Conservation (phyloP, 2,797 vertebrate species). For the Pangasius djambal region DNA sequence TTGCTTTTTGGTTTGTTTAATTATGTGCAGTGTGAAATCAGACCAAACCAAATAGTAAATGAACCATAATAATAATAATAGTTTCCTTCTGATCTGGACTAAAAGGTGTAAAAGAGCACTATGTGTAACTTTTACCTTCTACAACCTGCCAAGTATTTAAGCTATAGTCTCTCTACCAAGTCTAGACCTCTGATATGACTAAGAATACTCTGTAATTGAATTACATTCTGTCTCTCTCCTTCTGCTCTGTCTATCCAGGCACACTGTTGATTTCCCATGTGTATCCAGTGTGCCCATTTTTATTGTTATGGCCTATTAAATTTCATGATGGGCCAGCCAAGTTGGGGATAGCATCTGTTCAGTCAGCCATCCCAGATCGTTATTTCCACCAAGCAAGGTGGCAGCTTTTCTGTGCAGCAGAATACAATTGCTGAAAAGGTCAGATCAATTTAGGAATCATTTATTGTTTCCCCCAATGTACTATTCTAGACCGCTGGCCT, state of each 20-base stretch:
- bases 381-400: constrained; percentile 60
- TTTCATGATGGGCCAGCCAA: constrained; percentile 66
- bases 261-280: constrained; percentile 71
- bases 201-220: constrained; percentile 30
- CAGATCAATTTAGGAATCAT: constrained; percentile 72
- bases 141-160: neutral
- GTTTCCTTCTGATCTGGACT: neutral
- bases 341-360: constrained; percentile 70
- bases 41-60: neutral
- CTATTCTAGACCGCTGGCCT: constrained; percentile 56
- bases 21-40: neutral
- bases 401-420: constrained; percentile 63
- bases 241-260: constrained; percentile 50
- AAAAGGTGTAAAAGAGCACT: neutral
- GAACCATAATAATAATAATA: neutral
- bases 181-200: constrained; percentile 20
- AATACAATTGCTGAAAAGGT: constrained; percentile 72
- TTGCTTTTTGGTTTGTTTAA: neutral
- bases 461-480: constrained; percentile 69
- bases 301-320: constrained; percentile 77
- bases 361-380: constrained; percentile 63
- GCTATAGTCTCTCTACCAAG: constrained; percentile 1
- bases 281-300: constrained; percentile 65
- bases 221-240: constrained; percentile 13
- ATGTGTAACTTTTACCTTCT: neutral